These are phyloP conservation scores for Eurystomus gularis DNA, from an alignment of 2,113 vertebrate species.

Conservation along the genomic window DNA sequence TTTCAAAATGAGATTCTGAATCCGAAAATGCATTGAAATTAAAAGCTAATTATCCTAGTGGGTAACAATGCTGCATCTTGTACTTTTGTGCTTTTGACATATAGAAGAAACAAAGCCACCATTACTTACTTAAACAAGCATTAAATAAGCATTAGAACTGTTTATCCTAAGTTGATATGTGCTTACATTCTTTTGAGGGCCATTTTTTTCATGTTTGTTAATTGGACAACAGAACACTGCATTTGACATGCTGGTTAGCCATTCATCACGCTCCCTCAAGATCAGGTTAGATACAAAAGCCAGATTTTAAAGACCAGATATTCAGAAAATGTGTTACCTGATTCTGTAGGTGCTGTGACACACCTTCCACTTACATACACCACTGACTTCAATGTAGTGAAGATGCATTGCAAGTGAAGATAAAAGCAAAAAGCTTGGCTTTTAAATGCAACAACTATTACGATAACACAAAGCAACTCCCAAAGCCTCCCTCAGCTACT, in stretches of 20 bases:
- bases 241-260: not conserved
- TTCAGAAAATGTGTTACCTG: not conserved
- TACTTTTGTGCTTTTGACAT: not conserved
- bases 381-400: not conserved
- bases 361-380: not conserved
- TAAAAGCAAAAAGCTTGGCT: not conserved
- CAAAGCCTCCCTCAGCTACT: not conserved
- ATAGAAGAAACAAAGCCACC: not conserved
- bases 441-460: not conserved
- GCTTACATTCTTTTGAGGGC: slow-evolving; percentile 21
- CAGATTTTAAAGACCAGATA: not conserved
- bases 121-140: slow-evolving; percentile 32
- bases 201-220: not conserved
- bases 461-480: not conserved
- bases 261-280: not conserved
- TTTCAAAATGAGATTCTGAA: not conserved
- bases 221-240: not conserved
- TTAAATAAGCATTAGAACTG: slow-evolving; percentile 33
- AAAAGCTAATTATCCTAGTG: not conserved
- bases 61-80: not conserved
- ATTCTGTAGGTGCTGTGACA: not conserved
- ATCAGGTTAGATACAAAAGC: not conserved
- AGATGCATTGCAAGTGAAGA: not conserved
- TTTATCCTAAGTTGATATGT: not conserved
- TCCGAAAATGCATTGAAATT: not conserved